Percentiles rank a stretch among this genome's conserved stretches.
phyloP scores from a whole-genome alignment of 2,113 vertebrate species.

The Carlito syrichta region DNA sequence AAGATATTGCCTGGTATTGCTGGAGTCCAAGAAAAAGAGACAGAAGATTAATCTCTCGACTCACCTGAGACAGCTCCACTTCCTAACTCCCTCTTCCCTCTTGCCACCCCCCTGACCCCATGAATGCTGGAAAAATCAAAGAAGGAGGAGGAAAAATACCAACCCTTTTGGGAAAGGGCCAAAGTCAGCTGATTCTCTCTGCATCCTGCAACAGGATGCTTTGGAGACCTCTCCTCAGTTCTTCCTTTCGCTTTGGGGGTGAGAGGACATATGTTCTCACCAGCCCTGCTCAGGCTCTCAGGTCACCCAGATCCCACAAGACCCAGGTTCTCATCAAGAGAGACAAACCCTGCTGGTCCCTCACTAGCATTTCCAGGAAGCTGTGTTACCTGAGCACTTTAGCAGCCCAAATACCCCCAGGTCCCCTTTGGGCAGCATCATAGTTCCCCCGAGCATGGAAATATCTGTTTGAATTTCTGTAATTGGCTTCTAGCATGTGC shows the following conservation, averaged over 20 bases:
- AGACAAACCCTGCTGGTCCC: too few relatives aligned
- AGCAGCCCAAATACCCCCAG: not conserved
- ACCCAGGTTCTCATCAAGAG: not conserved
- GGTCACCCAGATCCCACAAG: too few relatives aligned
- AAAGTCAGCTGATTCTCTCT: not conserved
- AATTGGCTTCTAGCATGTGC: conserved; percentile 43
- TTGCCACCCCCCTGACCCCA: not conserved
- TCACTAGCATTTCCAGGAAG: not conserved
- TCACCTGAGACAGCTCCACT: too few relatives aligned
- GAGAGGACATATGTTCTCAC: not conserved
- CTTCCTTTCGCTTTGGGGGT: not conserved
- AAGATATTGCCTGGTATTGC: not conserved
- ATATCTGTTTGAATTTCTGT: conserved; percentile 47
- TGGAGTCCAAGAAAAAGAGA: not conserved
- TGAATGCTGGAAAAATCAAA: not conserved
- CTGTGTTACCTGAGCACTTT: not conserved
- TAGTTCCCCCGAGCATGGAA: conserved; percentile 50
- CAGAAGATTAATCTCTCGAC: not conserved
- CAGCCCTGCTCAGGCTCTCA: not conserved
- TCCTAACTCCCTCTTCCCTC: not conserved
- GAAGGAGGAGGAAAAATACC: not conserved
- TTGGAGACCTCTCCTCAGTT: not conserved
- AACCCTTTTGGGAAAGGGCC: not conserved
- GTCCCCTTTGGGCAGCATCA: conserved; percentile 4
- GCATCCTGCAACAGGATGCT: not conserved